Base-by-base conservation (phyloP, 2,797 vertebrate species). In the Chromis chromis region DNA sequence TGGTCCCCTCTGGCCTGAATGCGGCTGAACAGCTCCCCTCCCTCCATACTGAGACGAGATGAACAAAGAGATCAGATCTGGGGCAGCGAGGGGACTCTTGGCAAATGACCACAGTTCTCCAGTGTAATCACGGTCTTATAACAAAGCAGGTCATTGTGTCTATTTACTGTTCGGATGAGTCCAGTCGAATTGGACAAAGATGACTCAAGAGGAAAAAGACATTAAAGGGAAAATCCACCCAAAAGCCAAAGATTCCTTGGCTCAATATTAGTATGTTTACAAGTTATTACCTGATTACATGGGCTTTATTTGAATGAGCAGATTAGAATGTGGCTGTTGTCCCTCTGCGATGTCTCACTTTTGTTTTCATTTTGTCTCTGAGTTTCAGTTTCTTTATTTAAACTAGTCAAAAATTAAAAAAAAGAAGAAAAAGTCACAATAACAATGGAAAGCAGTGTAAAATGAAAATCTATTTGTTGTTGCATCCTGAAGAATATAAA, bases 1-100 rank as follows among this genome's bases (percentile, higher is more conserved):
- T 98, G 96, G 91, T 99, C 96, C 25, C 98, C 97, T 88, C 98
- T 95, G 83, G 94, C 96, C 89, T 99, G 97, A 83, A 99, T 99
- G 69, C 97, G 95, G 88, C 92, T 97, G 76, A 98, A 99, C 71
- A 99, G 94, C 88, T 99, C 98, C 67, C 98, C 97, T 71, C 98
- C 97, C 83, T 91, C 85, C 91, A 93, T 90, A 31, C 89, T 92
- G 84, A 54, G 25, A 81, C 46, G 56, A 74, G 36, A 82, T 74
- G 13, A 65, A 88, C 82, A 86, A 76, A 88, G 71, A 78, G 49
- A 83, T 87, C 31, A 86, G 76, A 86, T 82, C 12, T 59, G 57
- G 79, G 80, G 25, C 85, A 87, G 85, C 1, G 40, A 68, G 50
- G 75, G 49, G 11, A n/a, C 44, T 76, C 71, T 59, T 79, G 82